These are phyloP conservation scores for Eurystomus gularis DNA, from an alignment of 2,113 vertebrate species.

Conservation along the genomic window DNA sequence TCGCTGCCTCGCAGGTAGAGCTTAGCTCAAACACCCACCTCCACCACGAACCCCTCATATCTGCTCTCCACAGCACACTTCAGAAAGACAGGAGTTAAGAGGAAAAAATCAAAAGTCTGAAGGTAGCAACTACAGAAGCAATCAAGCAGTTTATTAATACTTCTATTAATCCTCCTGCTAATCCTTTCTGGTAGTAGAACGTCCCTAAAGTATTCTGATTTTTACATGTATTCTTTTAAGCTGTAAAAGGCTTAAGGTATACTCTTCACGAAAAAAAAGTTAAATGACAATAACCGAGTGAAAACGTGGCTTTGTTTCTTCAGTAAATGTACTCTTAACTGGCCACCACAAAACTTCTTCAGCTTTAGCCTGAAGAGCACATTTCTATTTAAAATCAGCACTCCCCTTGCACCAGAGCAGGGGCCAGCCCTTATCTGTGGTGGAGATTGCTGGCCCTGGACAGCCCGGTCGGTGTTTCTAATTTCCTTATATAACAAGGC, in stretches of 20 bases:
- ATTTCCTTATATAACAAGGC: conserved; percentile 88
- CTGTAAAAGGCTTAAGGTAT: neutral
- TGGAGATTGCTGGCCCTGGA: conserved; percentile 57
- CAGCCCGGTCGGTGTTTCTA: conserved; percentile 79
- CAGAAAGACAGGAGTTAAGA: neutral
- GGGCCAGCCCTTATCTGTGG: conserved; percentile 76
- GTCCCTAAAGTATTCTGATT: neutral
- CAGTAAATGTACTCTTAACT: neutral
- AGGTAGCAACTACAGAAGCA: neutral
- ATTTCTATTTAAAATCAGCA: conserved; percentile 71
- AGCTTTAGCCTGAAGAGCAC: neutral
- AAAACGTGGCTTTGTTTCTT: neutral
- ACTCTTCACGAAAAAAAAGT: neutral
- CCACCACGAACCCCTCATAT: neutral
- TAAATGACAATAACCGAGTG: neutral
- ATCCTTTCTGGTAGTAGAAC: neutral
- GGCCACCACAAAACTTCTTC: neutral
- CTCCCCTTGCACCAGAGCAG: conserved; percentile 75
- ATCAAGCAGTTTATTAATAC: neutral
- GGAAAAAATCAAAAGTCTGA: neutral
- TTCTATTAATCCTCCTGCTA: neutral
- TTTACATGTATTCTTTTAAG: neutral
- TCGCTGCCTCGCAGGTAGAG: neutral
- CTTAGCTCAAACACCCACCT: neutral
- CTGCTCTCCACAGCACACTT: neutral